Evolutionary conservation across 1,140 invertebrate species (phyloP), one percentile per base, ranked within the genome.

Genomic region (Brachionus rotundiformis): DNA sequence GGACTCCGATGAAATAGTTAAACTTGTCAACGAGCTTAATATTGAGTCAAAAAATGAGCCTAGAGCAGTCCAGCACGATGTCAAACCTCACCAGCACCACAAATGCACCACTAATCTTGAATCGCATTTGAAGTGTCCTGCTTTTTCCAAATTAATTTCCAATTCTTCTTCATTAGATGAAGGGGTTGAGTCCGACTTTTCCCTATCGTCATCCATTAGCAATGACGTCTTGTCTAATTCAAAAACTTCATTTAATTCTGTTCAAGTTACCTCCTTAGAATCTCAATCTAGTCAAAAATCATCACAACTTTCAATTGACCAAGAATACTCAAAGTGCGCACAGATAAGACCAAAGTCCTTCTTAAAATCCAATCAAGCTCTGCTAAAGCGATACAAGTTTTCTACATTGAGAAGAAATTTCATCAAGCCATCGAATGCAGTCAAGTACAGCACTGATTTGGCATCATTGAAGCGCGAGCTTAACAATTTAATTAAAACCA

Each of bases 281-380:
- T 73, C 68, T 44, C 68, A 73, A 73, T 73, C 68, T 73, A 73
- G 68, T 73, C 68, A 73, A 73, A 44, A 44, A 73, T 73, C 68
- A 1, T 73, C 68, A 23, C 39, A 73, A 23, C 23, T 44, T 44
- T 73, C 68, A 44, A 25, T 73, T 2, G 68, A 73, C 33, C 13
- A 33, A 68, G 63, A 63, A 33, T 33, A 68, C 63, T 36, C 63
- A 33, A 63, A 63, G 23, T 36, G 29, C n/a, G 23, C 10, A n/a
- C 27, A n/a, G 8, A 73, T 41, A 16, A 73, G 36, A 16, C 33
- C 39, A 44, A 73, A 41, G 19, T 25, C 39, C 1, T 73, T 44
- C 44, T 1, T 73, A 3, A 73, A 73, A 25, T 44, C 25, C 4
- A 73, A 73, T 25, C 33, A 41, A 44, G 68, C 68, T 44, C 36